Evolutionary conservation across 2,797 vertebrate species (phyloP).

Genomic region (Anguilla anguilla): DNA sequence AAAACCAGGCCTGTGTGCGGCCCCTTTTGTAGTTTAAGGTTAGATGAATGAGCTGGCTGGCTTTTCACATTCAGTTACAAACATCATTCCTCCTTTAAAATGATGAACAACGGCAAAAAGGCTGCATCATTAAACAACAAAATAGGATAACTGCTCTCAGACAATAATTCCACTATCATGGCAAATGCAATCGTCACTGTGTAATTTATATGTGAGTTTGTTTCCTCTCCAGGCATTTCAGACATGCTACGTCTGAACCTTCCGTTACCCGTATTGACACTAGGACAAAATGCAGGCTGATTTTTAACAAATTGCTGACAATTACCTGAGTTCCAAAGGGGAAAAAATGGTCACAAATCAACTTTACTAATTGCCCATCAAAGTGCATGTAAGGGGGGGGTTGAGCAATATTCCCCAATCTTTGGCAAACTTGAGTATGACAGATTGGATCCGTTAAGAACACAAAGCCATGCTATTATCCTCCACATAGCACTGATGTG

Average conservation of each 20-base stretch:
- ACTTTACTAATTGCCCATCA: constrained; percentile 1
- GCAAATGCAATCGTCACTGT: not conserved
- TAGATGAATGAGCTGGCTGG: not conserved
- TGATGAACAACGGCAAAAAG: not conserved
- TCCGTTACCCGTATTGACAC: not conserved
- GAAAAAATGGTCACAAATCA: not conserved
- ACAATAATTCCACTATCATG: not conserved
- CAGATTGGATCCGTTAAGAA: not conserved
- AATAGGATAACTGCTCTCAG: not conserved
- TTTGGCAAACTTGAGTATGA: constrained; percentile 7
- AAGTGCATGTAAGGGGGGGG: not conserved
- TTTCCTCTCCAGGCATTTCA: not conserved
- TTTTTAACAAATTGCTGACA: not conserved
- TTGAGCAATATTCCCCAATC: not conserved
- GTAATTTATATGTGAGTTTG: not conserved
- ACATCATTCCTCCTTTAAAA: constrained; percentile 8
- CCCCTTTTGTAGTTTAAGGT: not conserved
- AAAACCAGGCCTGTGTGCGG: not conserved
- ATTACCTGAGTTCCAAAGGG: constrained; percentile 1
- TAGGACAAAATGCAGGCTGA: not conserved
- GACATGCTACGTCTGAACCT: not conserved
- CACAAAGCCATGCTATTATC: not conserved
- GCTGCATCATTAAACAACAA: not conserved
- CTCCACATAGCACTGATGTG: not conserved
- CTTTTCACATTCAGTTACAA: constrained; percentile 10